phyloP scores from a whole-genome alignment of 2,113 vertebrate species.

The Atlantisia rogersi region DNA sequence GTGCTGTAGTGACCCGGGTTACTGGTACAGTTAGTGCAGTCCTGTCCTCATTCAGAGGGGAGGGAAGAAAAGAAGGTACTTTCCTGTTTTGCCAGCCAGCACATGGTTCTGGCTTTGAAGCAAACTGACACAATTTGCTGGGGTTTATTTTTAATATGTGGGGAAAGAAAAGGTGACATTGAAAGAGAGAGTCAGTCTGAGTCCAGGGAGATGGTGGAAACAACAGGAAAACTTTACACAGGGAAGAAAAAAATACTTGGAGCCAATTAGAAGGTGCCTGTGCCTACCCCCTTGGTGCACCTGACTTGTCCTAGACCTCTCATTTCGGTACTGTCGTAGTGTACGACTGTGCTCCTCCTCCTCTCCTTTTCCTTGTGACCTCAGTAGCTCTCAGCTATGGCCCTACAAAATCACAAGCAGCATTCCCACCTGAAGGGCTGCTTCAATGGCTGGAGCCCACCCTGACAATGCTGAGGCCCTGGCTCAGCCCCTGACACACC shows the following conservation, averaged over 20 bases:
- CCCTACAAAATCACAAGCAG: fast-evolving
- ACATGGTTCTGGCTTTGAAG: neutral
- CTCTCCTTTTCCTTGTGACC: neutral
- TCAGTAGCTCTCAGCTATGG: neutral
- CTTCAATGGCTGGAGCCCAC: neutral
- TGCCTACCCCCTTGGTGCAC: neutral
- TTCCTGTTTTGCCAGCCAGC: neutral
- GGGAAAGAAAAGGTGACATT: neutral
- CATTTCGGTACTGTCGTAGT: neutral
- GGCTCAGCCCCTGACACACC: neutral
- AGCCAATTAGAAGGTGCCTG: neutral
- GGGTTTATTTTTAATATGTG: neutral
- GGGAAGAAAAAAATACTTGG: neutral
- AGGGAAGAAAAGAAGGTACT: neutral
- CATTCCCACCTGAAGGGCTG: neutral
- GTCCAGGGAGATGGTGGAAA: neutral
- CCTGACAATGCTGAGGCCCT: neutral
- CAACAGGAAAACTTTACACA: neutral
- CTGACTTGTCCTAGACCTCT: neutral
- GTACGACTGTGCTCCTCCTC: neutral
- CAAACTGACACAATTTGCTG: neutral
- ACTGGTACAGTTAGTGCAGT: neutral
- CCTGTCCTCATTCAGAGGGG: neutral
- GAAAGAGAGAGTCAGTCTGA: neutral
- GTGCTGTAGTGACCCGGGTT: neutral